A percentile compares a stretch with the other conserved stretches of the same genome.
Conservation (phyloP, 2,113 vertebrate genomes). For the Ciconia maguari region DNA sequence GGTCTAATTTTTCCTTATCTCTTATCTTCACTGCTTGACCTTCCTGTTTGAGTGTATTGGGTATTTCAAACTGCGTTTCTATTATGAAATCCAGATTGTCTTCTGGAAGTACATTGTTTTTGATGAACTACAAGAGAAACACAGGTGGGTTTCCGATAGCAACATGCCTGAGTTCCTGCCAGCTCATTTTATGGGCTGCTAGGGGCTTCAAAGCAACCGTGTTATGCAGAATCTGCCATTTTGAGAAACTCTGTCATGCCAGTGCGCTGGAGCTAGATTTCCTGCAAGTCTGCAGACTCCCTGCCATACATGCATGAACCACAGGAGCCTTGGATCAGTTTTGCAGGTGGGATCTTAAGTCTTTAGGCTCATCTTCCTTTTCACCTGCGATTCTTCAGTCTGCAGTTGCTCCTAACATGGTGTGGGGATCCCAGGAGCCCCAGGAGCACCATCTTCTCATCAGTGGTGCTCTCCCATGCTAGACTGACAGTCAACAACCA, state of each 20-base stretch:
- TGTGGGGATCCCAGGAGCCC: neutral
- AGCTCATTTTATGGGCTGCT: neutral
- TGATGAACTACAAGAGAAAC: constrained; percentile 1
- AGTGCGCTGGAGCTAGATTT: neutral
- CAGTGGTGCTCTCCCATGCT: neutral
- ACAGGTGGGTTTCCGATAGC: constrained; percentile 39
- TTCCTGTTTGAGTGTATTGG: constrained; percentile 7
- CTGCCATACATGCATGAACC: neutral
- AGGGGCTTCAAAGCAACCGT: neutral
- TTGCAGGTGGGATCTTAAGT: neutral
- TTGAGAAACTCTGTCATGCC: neutral
- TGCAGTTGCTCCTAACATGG: neutral
- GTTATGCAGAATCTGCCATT: neutral
- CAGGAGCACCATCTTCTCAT: neutral
- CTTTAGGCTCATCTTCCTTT: neutral
- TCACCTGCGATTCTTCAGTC: neutral
- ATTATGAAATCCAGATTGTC: constrained; percentile 36
- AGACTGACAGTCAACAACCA: neutral
- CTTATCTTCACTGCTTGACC: constrained; percentile 9
- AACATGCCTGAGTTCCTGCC: neutral
- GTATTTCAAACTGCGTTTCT: neutral
- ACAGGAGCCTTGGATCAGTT: neutral
- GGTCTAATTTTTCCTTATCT: constrained; percentile 41
- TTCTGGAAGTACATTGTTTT: neutral
- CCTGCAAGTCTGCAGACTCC: neutral